Conservation (phyloP, 2,888 invertebrate species). For the Drosophila multiciliata region DNA sequence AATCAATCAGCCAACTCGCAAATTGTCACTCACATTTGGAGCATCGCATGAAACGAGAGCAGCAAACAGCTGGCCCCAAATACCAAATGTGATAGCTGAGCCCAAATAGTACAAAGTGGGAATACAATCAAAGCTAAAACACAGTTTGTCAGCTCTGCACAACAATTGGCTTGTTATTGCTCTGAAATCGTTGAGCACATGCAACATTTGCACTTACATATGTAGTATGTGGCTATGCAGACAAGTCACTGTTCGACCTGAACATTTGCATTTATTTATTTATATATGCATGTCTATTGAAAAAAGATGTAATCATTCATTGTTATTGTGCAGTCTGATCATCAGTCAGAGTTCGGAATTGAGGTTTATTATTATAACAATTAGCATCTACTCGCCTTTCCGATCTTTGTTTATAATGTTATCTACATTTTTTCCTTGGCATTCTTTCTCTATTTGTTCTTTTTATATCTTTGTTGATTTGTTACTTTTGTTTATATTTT, state of each 20-base stretch:
- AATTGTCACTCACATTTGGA: slow-evolving; percentile 24
- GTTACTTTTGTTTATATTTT: not conserved
- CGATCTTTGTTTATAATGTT: not conserved
- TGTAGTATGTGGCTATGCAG: slow-evolving; percentile 4
- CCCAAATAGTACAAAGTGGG: not conserved
- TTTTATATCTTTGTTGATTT: not conserved
- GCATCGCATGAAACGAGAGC: not conserved
- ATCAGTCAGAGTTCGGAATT: slow-evolving; percentile 4
- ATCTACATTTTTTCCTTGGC: not conserved
- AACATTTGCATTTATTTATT: slow-evolving; percentile 4
- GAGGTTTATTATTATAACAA: not conserved
- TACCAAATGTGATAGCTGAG: slow-evolving; percentile 6
- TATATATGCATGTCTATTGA: not conserved
- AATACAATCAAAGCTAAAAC: slow-evolving; percentile 23
- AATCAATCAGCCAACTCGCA: slow-evolving; percentile 26
- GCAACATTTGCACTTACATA: slow-evolving; percentile 24
- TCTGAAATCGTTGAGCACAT: slow-evolving; percentile 24
- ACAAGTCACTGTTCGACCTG: slow-evolving; percentile 43
- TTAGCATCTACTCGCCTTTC: not conserved
- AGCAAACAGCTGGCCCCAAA: not conserved
- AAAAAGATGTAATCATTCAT: not conserved
- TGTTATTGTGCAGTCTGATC: not conserved
- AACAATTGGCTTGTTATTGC: slow-evolving; percentile 22
- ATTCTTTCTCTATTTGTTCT: not conserved
- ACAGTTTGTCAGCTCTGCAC: not conserved